These are phyloP conservation scores for Macrobrachium nipponense DNA, from an alignment of 1,140 invertebrate species.

Conservation along the genomic window DNA sequence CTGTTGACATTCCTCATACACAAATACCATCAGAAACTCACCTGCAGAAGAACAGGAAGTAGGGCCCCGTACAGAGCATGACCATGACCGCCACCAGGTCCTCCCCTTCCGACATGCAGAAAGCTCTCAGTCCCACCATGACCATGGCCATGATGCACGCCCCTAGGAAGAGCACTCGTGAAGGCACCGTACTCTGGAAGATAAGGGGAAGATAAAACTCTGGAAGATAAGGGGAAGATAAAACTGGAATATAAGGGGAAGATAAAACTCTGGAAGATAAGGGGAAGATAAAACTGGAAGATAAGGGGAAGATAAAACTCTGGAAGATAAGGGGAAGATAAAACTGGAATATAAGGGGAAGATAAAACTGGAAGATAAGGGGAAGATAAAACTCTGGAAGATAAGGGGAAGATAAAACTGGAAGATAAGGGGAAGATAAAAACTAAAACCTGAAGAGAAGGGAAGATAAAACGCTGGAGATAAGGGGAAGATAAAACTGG, in stretches of 20 bases:
- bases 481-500: too few relatives aligned
- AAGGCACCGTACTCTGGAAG: conserved; percentile 84
- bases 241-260: not conserved
- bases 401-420: too few relatives aligned
- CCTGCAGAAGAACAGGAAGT: conserved; percentile 99
- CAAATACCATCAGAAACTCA: conserved; percentile 67
- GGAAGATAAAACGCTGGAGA: too few relatives aligned
- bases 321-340: too few relatives aligned
- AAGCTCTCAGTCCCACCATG: conserved; percentile 84
- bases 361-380: too few relatives aligned
- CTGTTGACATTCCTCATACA: not conserved
- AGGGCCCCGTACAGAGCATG: conserved; percentile 94
- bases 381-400: too few relatives aligned
- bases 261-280: not conserved
- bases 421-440: too few relatives aligned
- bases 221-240: not conserved
- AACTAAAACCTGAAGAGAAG: too few relatives aligned
- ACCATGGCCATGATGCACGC: conserved; percentile 88
- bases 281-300: too few relatives aligned
- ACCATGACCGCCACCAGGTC: conserved; percentile 93
- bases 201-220: not conserved
- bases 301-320: too few relatives aligned
- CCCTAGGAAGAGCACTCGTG: conserved; percentile 92
- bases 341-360: too few relatives aligned
- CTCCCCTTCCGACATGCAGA: conserved; percentile 87